Evolutionary conservation across 37 sponge, comb jelly and placozoan genomes (phyloP).

Genomic region (Tethya wilhelma): DNA sequence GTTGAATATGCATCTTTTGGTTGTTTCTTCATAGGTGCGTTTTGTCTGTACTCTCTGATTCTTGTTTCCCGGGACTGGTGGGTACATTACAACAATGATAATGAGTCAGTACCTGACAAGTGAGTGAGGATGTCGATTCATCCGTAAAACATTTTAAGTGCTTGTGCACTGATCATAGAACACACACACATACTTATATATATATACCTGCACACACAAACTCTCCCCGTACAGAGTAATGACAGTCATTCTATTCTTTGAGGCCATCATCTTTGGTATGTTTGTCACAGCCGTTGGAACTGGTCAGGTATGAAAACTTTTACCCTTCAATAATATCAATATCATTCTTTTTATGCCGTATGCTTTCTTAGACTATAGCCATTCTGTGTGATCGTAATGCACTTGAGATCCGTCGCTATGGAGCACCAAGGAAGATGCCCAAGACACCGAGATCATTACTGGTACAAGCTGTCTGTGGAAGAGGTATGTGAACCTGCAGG

Average conservation of each 20-base stretch:
- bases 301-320: constrained; percentile 60
- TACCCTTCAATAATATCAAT: too few relatives aligned
- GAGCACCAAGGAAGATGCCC: constrained; percentile 44
- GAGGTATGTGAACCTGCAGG: constrained; percentile 49
- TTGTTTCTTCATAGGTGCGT: constrained; percentile 26
- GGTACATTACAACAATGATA: constrained; percentile 9
- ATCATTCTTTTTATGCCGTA: too few relatives aligned
- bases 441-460: constrained; percentile 26
- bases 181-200: not conserved
- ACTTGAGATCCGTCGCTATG: constrained; percentile 62
- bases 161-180: not conserved
- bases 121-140: not conserved
- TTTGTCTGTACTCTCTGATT: constrained; percentile 46
- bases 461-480: constrained; percentile 57
- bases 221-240: constrained; percentile 29
- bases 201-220: not conserved
- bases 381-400: constrained; percentile 66
- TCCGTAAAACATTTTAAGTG: not conserved
- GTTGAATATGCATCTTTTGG: too few relatives aligned
- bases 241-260: constrained; percentile 58
- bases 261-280: constrained; percentile 71
- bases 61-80: constrained; percentile 62
- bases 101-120: constrained; percentile 35
- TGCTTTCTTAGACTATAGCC: constrained; percentile 43
- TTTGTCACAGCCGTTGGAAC: constrained; percentile 63